These are phyloP conservation scores for Nomada fucata DNA, from an alignment of 2,888 invertebrate genomes.

Conservation along the genomic window DNA sequence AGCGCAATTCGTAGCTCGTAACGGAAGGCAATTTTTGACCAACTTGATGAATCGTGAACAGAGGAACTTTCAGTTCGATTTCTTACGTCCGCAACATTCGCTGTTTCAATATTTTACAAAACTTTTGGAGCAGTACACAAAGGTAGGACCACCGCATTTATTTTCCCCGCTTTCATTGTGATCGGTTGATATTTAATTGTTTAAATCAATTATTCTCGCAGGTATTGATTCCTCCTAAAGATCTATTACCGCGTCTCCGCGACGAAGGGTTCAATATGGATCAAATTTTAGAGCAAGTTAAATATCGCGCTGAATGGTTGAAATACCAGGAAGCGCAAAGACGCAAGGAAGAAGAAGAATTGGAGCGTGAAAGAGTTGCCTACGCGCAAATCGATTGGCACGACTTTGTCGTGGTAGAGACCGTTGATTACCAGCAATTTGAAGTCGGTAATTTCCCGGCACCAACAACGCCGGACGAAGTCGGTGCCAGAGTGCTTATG, in stretches of 20 bases:
- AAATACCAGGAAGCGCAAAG: constrained; percentile 97
- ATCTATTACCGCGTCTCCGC: constrained; percentile 91
- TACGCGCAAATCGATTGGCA: constrained; percentile 99
- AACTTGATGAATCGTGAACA: constrained; percentile 99
- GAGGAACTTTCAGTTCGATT: constrained; percentile 99
- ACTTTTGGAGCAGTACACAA: constrained; percentile 98
- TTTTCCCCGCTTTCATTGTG: neutral
- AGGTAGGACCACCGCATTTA: constrained; percentile 85
- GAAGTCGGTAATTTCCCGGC: constrained; percentile 98
- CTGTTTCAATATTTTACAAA: constrained; percentile 99
- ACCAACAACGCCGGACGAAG: constrained; percentile 98
- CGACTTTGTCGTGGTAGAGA: constrained; percentile 99
- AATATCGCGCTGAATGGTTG: constrained; percentile 98
- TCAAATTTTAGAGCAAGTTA: constrained; percentile 93
- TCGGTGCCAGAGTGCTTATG: constrained; percentile 96
- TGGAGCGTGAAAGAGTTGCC: constrained; percentile 96
- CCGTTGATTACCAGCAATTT: constrained; percentile 98
- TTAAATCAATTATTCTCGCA: constrained; percentile 66
- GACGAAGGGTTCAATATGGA: constrained; percentile 90
- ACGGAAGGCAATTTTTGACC: constrained; percentile 98
- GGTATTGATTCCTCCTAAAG: constrained; percentile 97
- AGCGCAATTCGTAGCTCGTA: constrained; percentile 99
- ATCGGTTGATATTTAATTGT: constrained; percentile 1
- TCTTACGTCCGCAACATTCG: constrained; percentile 98
- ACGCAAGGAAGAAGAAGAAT: constrained; percentile 96